These are phyloP conservation scores for Megaptera novaeangliae DNA, from an alignment of 2,113 vertebrate genomes.

Conservation along the genomic window DNA sequence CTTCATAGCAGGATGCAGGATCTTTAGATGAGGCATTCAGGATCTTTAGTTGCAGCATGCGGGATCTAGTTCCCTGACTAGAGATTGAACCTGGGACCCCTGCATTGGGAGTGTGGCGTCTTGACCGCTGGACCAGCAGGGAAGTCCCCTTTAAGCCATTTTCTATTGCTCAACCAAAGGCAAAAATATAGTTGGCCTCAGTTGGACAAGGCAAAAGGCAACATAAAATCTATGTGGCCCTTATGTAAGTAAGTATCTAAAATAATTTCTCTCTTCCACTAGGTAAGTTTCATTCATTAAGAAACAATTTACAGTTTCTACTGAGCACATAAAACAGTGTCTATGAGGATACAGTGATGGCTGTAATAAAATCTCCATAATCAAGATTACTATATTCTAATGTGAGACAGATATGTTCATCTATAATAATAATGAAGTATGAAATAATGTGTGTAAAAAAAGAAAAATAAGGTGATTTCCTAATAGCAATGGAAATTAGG, in stretches of 20 bases:
- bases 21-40: too few relatives aligned
- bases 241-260: background rate
- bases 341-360: background rate
- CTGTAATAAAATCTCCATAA: background rate
- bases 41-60: too few relatives aligned
- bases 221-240: background rate
- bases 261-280: background rate
- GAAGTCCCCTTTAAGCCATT: background rate
- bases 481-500: background rate
- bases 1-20: too few relatives aligned
- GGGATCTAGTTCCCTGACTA: too few relatives aligned
- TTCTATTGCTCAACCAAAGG: background rate
- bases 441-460: background rate
- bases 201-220: background rate
- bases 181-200: background rate
- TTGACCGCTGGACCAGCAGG: too few relatives aligned
- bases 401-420: background rate
- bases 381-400: background rate
- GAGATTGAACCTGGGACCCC: too few relatives aligned
- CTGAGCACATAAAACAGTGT: background rate
- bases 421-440: background rate
- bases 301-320: background rate
- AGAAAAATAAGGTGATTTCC: background rate
- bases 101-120: too few relatives aligned
- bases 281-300: constrained; percentile 13